Conservation (phyloP, 2,113 vertebrate species). For the Actenoides hombroni region DNA sequence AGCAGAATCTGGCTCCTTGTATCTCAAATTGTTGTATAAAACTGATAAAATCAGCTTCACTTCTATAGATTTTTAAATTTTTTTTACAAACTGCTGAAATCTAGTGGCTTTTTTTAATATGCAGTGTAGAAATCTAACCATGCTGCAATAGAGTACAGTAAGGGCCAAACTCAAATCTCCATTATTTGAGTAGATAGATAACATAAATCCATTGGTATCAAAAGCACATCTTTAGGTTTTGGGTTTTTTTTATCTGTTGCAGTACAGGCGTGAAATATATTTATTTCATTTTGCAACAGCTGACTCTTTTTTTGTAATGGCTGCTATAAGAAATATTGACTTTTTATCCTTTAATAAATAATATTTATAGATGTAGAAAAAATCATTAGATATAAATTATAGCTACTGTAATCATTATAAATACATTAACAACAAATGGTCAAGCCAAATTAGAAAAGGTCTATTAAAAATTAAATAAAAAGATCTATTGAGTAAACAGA, state of each 20-base stretch:
- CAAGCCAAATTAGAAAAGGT: constrained; percentile 56
- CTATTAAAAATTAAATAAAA: constrained; percentile 64
- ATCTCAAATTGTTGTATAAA: background rate
- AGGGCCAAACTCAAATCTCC: background rate
- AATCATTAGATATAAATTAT: constrained; percentile 56
- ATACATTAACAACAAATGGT: constrained; percentile 63
- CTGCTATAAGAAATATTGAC: constrained; percentile 24
- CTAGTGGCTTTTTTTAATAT: background rate
- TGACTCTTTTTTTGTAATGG: constrained; percentile 1
- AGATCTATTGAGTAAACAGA: constrained; percentile 47
- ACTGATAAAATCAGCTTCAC: background rate
- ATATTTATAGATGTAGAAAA: constrained; percentile 60
- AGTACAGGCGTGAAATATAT: background rate
- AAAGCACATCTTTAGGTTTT: background rate
- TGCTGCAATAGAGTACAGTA: background rate
- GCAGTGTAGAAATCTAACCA: background rate
- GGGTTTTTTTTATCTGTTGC: background rate
- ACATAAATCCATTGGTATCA: background rate
- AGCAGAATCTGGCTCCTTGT: background rate
- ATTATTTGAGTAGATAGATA: background rate
- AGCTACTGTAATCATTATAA: constrained; percentile 55
- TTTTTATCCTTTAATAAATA: constrained; percentile 59
- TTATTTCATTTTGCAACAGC: background rate
- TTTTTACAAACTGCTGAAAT: background rate
- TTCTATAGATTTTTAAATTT: background rate